A percentile compares a stretch with the other conserved stretches of the same genome.
phyloP scores from a whole-genome alignment of 2,888 invertebrate genomes.

The Acronicta aceris region DNA sequence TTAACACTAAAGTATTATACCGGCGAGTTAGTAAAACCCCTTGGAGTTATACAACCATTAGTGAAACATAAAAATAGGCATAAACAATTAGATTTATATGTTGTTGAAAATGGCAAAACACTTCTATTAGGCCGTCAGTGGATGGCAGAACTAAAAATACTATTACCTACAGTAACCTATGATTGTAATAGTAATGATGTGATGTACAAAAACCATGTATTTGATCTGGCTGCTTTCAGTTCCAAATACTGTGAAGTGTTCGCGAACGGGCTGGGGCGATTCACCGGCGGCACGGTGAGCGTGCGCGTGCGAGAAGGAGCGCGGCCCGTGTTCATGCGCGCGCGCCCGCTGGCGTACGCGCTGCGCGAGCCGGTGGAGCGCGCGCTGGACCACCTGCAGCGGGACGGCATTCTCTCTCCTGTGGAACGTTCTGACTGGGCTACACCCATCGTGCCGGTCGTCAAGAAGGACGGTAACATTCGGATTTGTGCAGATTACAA shows the following conservation, averaged over 20 bases:
- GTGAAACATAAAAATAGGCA: background rate
- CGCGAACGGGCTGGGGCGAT: conserved; percentile 1
- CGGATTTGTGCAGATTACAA: conserved; percentile 58
- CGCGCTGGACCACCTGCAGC: conserved; percentile 34
- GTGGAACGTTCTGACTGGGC: conserved; percentile 56
- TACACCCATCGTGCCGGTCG: conserved; percentile 52
- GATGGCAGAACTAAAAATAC: conserved; percentile 7
- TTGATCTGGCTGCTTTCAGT: background rate
- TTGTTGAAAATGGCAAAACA: conserved; percentile 6
- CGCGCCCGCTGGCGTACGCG: conserved; percentile 40
- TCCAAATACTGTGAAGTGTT: conserved; percentile 7
- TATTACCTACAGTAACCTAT: background rate
- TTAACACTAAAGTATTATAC: conserved; percentile 4
- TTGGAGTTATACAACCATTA: conserved; percentile 2
- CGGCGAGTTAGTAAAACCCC: conserved; percentile 9
- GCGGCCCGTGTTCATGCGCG: conserved; percentile 41
- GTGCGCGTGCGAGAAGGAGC: conserved; percentile 36
- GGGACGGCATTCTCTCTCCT: conserved; percentile 48
- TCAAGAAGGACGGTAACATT: conserved; percentile 54
- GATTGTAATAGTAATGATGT: conserved; percentile 1
- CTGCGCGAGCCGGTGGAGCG: conserved; percentile 46
- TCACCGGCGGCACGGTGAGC: conserved; percentile 41
- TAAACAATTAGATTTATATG: conserved; percentile 5
- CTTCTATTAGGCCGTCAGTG: conserved; percentile 3
- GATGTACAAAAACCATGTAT: conserved; percentile 3